Conservation (phyloP, 2,113 vertebrate species). For the Phyllostomus hastatus region DNA sequence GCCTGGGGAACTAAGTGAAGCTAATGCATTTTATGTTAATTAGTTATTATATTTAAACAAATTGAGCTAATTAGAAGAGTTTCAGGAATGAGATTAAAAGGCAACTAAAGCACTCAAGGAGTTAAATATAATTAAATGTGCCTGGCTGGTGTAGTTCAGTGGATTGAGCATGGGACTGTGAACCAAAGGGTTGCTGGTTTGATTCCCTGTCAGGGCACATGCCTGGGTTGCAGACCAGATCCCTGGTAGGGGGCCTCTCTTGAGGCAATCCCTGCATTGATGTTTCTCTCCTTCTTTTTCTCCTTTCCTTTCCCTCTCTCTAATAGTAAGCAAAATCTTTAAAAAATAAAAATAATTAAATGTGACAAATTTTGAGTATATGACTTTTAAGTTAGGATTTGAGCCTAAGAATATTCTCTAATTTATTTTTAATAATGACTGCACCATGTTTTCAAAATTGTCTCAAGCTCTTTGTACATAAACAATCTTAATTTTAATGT, state of each 20-base stretch:
- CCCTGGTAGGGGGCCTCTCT: no score
- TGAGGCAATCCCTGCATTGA: no score
- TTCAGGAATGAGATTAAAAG: background rate
- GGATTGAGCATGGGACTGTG: no score
- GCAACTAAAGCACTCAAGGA: background rate
- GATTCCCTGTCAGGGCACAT: no score
- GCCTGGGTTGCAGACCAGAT: no score
- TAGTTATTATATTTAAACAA: background rate
- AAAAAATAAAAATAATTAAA: background rate
- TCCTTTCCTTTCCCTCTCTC: no score
- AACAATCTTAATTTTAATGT: background rate
- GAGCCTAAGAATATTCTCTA: background rate
- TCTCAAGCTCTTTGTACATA: background rate
- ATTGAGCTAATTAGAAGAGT: background rate
- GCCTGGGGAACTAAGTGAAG: background rate
- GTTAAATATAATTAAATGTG: background rate
- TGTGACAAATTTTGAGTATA: background rate
- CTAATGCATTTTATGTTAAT: background rate
- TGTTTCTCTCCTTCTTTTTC: no score
- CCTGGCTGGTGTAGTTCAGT: no score
- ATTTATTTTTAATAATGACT: constrained; percentile 20
- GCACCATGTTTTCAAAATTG: background rate
- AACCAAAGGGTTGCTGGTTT: no score
- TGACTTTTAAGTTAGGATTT: background rate
- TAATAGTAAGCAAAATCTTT: no score